Evolutionary conservation across 2,888 invertebrate genomes (phyloP).

Genomic region (Lithophane leautieri): DNA sequence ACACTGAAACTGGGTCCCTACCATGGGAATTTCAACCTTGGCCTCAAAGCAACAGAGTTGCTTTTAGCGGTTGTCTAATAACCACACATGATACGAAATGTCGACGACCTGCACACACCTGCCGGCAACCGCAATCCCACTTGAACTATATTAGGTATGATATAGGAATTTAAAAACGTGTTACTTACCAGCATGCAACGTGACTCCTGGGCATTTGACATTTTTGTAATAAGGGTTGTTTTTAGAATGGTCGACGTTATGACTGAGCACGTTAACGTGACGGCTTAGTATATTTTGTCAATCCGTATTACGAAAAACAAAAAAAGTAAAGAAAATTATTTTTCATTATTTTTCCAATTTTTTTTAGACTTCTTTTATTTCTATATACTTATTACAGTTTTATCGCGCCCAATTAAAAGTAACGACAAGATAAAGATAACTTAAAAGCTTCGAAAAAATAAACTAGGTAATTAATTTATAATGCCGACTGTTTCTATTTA

Average conservation of each 20-base stretch:
- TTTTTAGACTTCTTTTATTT: background rate
- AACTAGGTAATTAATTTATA: background rate
- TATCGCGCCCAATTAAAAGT: background rate
- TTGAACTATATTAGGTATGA: slow-evolving; percentile 74
- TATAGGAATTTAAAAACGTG: slow-evolving; percentile 70
- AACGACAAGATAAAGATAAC: background rate
- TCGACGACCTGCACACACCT: slow-evolving; percentile 84
- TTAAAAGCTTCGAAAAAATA: background rate
- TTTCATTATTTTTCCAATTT: accelerated
- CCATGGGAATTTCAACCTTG: slow-evolving; percentile 50
- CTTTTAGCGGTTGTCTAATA: slow-evolving; percentile 35
- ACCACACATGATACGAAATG: slow-evolving; percentile 74
- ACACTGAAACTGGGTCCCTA: slow-evolving; percentile 59
- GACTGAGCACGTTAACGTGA: background rate
- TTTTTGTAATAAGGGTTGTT: slow-evolving; percentile 40
- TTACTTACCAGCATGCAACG: slow-evolving; percentile 59
- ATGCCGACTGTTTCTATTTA: slow-evolving; percentile 2
- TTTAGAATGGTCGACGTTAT: background rate
- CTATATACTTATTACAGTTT: no score
- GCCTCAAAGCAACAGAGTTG: slow-evolving; percentile 12
- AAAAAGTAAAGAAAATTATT: background rate
- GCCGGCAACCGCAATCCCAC: slow-evolving; percentile 79
- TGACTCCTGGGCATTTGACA: slow-evolving; percentile 53
- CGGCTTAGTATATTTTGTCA: background rate
- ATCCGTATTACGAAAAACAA: background rate